These are phyloP conservation scores for Bombus impatiens DNA, from an alignment of 1,140 invertebrate genomes.

Conservation along the genomic window DNA sequence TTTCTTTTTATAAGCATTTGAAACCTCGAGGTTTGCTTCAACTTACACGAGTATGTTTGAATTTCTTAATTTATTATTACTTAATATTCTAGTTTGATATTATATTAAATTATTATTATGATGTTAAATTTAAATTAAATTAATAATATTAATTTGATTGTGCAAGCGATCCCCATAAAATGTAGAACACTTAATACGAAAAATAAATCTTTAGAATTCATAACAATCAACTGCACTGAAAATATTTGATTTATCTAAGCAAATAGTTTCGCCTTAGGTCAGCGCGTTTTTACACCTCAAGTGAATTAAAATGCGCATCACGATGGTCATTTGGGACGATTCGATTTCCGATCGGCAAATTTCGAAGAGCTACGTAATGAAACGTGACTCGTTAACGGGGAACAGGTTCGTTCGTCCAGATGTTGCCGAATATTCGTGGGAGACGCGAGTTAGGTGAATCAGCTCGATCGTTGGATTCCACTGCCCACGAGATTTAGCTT, in stretches of 20 bases:
- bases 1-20: too few species aligned
- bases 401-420: conserved; percentile 44
- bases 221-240: neutral
- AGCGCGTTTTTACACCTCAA: neutral
- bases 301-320: neutral
- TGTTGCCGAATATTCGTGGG: conserved; percentile 47
- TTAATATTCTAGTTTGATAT: too few species aligned
- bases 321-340: neutral
- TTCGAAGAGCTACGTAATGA: neutral
- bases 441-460: conserved; percentile 46
- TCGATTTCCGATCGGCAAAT: conserved; percentile 30
- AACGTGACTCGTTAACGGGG: conserved; percentile 40
- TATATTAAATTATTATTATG: too few species aligned
- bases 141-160: too few species aligned
- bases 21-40: too few species aligned
- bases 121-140: too few species aligned
- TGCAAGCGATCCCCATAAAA: too few species aligned
- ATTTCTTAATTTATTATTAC: too few species aligned
- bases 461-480: conserved; percentile 23
- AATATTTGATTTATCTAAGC: neutral
- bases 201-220: neutral
- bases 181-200: neutral
- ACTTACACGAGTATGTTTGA: too few species aligned
- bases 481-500: conserved; percentile 43
- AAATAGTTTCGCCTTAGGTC: neutral